A percentile compares a stretch with the other conserved stretches of the same genome.
These are phyloP conservation scores for Apostichopus japonicus DNA, from an alignment of 35 echinoderm and acorn worm species.

Conservation along the genomic window DNA sequence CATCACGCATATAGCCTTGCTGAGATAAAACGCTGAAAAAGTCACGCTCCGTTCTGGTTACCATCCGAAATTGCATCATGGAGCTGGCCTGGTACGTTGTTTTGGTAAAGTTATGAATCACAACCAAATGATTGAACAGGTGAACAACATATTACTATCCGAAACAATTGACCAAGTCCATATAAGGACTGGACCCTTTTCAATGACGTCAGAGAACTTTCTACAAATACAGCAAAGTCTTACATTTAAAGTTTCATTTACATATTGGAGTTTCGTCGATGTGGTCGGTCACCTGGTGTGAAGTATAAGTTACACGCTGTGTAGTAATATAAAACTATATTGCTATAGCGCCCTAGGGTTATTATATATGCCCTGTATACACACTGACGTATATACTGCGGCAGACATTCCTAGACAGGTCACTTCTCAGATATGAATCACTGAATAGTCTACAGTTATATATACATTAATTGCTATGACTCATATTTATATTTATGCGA, in stretches of 20 bases:
- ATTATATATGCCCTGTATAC: not conserved
- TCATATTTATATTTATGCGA: not conserved
- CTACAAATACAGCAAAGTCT: not conserved
- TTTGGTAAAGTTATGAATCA: too few species aligned
- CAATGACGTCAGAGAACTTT: not conserved
- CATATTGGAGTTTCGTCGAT: not conserved
- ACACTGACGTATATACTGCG: not conserved
- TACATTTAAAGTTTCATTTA: not conserved
- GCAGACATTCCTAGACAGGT: not conserved
- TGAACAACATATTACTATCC: not conserved
- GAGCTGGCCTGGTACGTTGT: too few species aligned
- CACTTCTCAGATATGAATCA: not conserved
- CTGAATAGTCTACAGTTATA: not conserved
- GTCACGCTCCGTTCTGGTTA: too few species aligned
- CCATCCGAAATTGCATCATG: too few species aligned
- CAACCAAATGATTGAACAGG: not conserved
- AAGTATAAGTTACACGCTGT: not conserved
- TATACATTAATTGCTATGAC: not conserved
- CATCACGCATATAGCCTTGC: too few species aligned
- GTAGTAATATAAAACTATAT: not conserved
- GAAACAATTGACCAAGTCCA: not conserved
- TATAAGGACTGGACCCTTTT: not conserved
- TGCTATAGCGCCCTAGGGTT: not conserved
- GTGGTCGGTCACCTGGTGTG: not conserved
- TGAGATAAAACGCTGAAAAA: too few species aligned